Conservation (phyloP, 2,113 vertebrate species). For the Coracopsis vasa region DNA sequence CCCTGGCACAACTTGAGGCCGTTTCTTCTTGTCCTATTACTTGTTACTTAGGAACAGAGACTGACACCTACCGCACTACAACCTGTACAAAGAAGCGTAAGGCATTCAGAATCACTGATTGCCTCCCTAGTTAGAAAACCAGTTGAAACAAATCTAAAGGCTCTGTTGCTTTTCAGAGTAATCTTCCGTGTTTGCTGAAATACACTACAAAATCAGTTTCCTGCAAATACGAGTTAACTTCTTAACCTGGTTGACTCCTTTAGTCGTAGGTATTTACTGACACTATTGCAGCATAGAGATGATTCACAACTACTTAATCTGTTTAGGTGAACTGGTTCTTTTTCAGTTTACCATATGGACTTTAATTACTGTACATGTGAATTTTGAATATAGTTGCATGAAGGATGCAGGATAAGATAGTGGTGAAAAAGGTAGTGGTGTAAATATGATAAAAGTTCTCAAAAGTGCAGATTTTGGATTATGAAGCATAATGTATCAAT, state of each 20-base stretch:
- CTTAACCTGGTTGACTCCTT: background rate
- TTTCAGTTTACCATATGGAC: background rate
- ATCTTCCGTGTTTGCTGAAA: background rate
- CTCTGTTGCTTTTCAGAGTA: background rate
- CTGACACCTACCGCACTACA: accelerated
- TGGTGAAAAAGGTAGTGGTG: background rate
- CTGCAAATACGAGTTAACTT: accelerated
- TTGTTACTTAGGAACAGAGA: background rate
- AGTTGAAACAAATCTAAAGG: background rate
- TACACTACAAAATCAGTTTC: background rate
- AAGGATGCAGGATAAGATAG: background rate
- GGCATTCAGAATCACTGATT: background rate
- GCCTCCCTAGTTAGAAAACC: background rate
- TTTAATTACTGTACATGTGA: background rate
- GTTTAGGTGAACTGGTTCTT: background rate
- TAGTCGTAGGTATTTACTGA: background rate
- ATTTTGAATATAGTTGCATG: background rate
- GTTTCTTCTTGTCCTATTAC: background rate
- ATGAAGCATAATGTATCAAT: background rate
- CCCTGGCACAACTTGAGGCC: background rate
- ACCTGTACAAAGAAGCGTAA: accelerated
- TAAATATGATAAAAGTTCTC: background rate
- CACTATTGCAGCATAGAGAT: accelerated
- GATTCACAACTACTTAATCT: background rate
- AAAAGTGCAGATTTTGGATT: background rate